Base-by-base conservation (phyloP, 2,113 vertebrate species). In the Chiloscyllium plagiosum region DNA sequence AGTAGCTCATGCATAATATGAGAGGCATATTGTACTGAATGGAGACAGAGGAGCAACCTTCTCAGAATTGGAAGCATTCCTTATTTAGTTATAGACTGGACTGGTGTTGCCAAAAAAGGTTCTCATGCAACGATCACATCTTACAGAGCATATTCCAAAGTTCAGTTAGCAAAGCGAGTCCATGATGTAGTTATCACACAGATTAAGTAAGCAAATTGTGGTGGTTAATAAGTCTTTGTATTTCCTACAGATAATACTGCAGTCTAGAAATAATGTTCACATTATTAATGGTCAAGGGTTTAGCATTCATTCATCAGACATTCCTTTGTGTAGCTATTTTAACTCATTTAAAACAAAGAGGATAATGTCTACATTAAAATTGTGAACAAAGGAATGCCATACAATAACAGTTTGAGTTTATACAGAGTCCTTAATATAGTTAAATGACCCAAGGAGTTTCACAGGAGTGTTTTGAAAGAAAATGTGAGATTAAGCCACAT, bases 51-150 rank as follows among this genome's bases (percentile, higher is more conserved):
- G 92, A 22, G 2, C 87, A 17, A 87, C 80, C 87, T 42, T 47
- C 80, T 47, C 80, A 83, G 80, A 83, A 37, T 33, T 90, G 87
- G 87, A 90, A 90, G 37, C 37, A 90, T 90, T 61, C 56, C 52
- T 89, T 65, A 90, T 61, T 90, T 61, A 33, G 47, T 65, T 33
- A 56, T 65, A 90, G 56, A 90, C 26, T 29, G 50, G 52, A 90
- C 87, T 17, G 80, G 37, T 42, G 80, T 42, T 83, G 80, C 80
- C 80, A 83, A 83, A 83, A 42, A 42, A 83, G 80, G 80, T 19
- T 83, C 80, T 83, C 37, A 83, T 37, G 37, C 80, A 83, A 37
- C 13, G 80, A 22, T 37, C 37, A 47, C 42, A 42, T 37, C 80
- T 83, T 83, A 37, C 42, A 37, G 80, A 83, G 37, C 37, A 5